Conservation (phyloP, 1,140 invertebrate species). For the Octopus sinensis region DNA sequence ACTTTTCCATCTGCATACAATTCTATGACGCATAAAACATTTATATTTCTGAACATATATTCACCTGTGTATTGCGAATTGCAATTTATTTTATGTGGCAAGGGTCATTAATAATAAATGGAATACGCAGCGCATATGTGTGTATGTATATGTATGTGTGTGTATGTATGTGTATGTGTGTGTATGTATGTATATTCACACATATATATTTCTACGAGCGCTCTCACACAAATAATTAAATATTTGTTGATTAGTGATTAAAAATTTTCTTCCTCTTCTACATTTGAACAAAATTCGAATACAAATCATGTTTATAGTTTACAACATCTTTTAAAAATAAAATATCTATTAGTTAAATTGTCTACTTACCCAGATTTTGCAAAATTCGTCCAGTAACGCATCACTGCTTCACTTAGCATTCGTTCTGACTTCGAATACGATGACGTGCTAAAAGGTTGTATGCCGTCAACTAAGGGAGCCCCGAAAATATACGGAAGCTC, state of each 20-base stretch:
- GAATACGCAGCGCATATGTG: no score
- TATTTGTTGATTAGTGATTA: neutral
- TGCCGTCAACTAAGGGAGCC: conserved; percentile 74
- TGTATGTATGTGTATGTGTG: neutral
- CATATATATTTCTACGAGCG: neutral
- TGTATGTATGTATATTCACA: neutral
- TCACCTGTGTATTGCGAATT: no score
- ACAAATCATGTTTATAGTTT: no score
- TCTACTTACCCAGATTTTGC: conserved; percentile 86
- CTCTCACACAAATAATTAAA: neutral
- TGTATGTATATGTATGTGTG: neutral
- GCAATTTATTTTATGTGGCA: no score
- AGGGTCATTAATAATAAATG: no score
- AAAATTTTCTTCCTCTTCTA: no score
- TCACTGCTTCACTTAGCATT: conserved; percentile 84
- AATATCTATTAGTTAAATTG: no score
- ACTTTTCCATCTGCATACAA: no score
- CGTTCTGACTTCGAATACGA: conserved; percentile 89
- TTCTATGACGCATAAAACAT: no score
- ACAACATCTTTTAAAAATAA: no score
- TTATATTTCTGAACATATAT: no score
- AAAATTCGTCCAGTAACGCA: conserved; percentile 95
- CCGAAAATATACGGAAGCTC: conserved; percentile 91
- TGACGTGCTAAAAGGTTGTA: conserved; percentile 73
- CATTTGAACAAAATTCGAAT: no score